Base-by-base conservation (phyloP, 2,113 vertebrate species). In the Acrocephalus kingi region DNA sequence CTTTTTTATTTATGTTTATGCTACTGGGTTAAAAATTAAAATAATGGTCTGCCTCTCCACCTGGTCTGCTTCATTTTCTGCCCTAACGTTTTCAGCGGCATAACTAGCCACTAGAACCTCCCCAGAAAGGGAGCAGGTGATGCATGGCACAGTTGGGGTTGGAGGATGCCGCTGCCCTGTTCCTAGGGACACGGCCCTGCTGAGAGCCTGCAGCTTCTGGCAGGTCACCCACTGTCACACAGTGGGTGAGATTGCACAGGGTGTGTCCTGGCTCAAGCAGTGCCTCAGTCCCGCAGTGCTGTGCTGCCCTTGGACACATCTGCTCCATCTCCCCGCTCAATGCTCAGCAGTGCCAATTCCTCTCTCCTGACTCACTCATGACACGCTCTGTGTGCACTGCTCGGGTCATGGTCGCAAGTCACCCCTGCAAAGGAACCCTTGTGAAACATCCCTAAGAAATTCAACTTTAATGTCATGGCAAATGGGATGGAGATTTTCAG, bases 381-480 rank as follows among this genome's bases (percentile, higher is more conserved):
- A 31, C 28, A 4, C 41, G 15, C 45, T 45, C 12, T 74, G 59
- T 56, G 11, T 5, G 2, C 8, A 1, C 46, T 33, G 68, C 41
- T 52, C 8, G 1, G 54, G 55, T 30, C 30, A 3, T 3, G 9
- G 46, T 12, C 22, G 5, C 37, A 66, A 62, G n/a, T 69, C 35
- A 43, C 25, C 3, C 27, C 35, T 68, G 45, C 31, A 49, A 61
- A 52, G 14, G 20, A 75, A 28, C 27, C 27, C 87, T 41, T 77
- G 63, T 35, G 41, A 69, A 93, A 73, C 33, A 35, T 18, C 58
- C 4, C 41, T 30, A n/a, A 85, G 48, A 87, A 75, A 45, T 56
- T 52, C 2, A 2, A 8, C n/a, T 84, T 74, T 4, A 68, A 10
- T 17, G 52, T 14, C n/a, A 30, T 0, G 0, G 48, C n/a, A 39